phyloP scores from a whole-genome alignment of 2,888 invertebrate genomes.

The Melieria omissa region DNA sequence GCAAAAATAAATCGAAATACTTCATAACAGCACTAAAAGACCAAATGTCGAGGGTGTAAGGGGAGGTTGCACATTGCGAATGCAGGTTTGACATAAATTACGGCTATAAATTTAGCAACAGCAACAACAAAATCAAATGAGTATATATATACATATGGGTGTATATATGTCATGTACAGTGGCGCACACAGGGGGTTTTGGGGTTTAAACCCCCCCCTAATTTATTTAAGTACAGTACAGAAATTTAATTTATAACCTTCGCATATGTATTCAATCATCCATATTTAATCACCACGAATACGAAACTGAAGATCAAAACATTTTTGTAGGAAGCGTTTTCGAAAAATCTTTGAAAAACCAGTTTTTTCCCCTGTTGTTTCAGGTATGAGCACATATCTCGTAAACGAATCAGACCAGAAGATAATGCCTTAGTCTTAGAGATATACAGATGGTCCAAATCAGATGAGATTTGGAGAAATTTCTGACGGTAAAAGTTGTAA shows the following conservation, averaged over 20 bases:
- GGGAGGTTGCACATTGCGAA: conserved; percentile 6
- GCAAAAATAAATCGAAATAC: conserved; percentile 1
- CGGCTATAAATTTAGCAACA: conserved; percentile 38
- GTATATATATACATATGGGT: conserved; percentile 6
- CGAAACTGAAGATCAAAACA: background rate
- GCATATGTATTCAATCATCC: background rate
- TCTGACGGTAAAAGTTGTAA: too few relatives aligned
- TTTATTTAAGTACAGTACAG: background rate
- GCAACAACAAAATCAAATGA: conserved; percentile 12
- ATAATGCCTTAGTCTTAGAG: too few relatives aligned
- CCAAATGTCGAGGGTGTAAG: conserved; percentile 1
- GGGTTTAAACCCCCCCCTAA: too few relatives aligned
- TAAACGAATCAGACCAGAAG: too few relatives aligned
- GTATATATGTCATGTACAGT: background rate
- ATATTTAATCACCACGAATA: background rate
- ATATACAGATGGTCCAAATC: too few relatives aligned
- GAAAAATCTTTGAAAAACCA: too few relatives aligned
- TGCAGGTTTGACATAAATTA: conserved; percentile 43
- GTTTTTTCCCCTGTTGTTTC: too few relatives aligned
- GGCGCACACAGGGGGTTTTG: too few relatives aligned
- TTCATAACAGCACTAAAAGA: background rate
- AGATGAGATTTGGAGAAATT: too few relatives aligned
- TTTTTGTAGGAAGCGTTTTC: too few relatives aligned
- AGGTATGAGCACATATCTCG: too few relatives aligned
- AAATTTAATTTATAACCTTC: background rate